Evolutionary conservation across 1,140 invertebrate species (phyloP).

Genomic region (Drosophila suzukii): DNA sequence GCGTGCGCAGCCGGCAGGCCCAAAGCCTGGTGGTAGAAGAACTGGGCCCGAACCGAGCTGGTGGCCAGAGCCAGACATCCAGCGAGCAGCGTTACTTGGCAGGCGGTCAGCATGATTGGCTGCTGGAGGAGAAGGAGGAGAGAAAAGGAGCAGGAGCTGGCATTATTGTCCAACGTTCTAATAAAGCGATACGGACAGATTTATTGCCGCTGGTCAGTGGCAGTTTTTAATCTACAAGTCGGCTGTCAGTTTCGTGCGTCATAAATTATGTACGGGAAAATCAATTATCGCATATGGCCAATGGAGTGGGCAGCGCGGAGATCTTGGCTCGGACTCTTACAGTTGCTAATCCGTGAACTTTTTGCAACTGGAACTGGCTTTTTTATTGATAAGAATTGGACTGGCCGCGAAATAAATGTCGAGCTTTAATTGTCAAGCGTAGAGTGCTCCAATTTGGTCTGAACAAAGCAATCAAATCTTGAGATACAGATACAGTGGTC

Average conservation of each 20-base stretch:
- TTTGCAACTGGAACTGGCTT: constrained; percentile 55
- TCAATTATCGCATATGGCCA: constrained; percentile 76
- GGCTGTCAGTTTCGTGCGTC: constrained; percentile 77
- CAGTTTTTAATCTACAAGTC: constrained; percentile 73
- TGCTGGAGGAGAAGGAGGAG: constrained; percentile 13
- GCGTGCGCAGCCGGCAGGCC: constrained; percentile 30
- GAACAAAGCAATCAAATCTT: constrained; percentile 40
- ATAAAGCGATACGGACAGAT: constrained; percentile 69
- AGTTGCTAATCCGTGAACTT: constrained; percentile 71
- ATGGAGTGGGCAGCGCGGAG: constrained; percentile 45
- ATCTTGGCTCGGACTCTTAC: constrained; percentile 37
- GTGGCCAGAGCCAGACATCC: constrained; percentile 38
- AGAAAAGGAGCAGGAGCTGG: constrained; percentile 22
- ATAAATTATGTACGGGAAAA: constrained; percentile 83
- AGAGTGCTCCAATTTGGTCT: constrained; percentile 52
- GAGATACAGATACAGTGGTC: constrained; percentile 33
- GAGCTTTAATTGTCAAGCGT: constrained; percentile 56
- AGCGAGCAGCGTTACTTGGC: constrained; percentile 51
- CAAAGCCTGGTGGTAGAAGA: constrained; percentile 70
- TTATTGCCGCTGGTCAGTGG: constrained; percentile 67
- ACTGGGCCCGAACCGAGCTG: constrained; percentile 51
- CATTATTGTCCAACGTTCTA: constrained; percentile 58
- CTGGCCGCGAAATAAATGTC: constrained; percentile 29
- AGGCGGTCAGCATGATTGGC: constrained; percentile 55
- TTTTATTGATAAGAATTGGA: constrained; percentile 71